A percentile compares a stretch with the other conserved stretches of the same genome.
phyloP scores from a whole-genome alignment of 2,888 invertebrate species.

The Pollenia amentaria region DNA sequence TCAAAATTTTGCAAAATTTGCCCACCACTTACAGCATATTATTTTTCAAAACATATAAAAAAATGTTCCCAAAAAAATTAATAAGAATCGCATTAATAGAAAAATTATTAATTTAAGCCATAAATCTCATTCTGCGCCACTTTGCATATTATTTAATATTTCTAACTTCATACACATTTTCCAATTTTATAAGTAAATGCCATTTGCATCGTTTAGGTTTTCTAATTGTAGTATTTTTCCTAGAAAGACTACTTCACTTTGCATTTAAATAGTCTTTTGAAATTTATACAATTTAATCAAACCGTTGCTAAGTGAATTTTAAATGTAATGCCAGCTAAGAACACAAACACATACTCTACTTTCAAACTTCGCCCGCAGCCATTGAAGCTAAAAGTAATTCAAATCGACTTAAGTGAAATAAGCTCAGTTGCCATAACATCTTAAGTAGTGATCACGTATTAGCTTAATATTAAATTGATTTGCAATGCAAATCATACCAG shows the following conservation, averaged over 20 bases:
- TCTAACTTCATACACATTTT: no score
- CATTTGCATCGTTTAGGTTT: no score
- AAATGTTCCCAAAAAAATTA: no score
- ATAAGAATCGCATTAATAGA: no score
- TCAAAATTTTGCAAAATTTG: no score
- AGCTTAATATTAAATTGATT: slow-evolving; percentile 32
- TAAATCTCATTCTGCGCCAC: no score
- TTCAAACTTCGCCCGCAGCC: not conserved
- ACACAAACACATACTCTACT: not conserved
- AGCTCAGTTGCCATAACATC: not conserved
- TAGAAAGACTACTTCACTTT: not conserved
- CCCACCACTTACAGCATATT: no score
- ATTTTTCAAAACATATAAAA: no score
- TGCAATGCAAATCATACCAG: slow-evolving; percentile 30
- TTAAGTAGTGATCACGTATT: not conserved
- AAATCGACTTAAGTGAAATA: not conserved
- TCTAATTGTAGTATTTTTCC: no score
- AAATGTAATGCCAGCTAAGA: not conserved
- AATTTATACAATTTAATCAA: not conserved
- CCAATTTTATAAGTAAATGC: no score
- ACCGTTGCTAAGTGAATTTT: not conserved
- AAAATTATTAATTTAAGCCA: no score
- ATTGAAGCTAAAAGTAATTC: not conserved
- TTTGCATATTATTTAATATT: no score
- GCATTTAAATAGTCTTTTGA: not conserved